Evolutionary conservation across 1,140 invertebrate species (phyloP).

Genomic region (Caenorhabditis latens): DNA sequence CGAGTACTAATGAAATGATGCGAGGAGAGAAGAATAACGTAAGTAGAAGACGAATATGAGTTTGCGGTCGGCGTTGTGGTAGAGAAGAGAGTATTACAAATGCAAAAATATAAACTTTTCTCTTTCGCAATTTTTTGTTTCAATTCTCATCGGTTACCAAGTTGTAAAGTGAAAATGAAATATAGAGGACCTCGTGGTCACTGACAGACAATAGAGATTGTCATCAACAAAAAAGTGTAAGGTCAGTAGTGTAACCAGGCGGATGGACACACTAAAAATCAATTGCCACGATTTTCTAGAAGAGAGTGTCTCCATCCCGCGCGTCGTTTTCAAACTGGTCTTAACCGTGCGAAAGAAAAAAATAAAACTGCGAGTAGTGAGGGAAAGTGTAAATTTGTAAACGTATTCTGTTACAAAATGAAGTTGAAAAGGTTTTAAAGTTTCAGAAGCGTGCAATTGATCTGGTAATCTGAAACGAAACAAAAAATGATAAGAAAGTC

Average conservation of each 20-base stretch:
- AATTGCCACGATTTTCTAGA: not conserved
- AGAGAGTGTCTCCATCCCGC: not conserved
- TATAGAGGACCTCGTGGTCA: not conserved
- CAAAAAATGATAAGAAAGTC: no score
- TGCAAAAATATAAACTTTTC: no score
- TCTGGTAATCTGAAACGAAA: no score
- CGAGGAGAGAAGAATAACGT: not conserved
- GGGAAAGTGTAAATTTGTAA: no score
- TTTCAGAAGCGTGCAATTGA: no score
- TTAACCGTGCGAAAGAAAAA: not conserved
- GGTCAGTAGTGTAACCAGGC: slow-evolving; percentile 7
- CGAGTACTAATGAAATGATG: slow-evolving; percentile 49
- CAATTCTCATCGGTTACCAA: not conserved
- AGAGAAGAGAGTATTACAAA: no score
- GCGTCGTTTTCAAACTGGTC: not conserved
- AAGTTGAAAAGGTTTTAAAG: no score
- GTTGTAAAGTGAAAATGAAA: no score
- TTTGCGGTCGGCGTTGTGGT: not conserved
- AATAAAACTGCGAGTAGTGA: not conserved
- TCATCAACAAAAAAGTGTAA: not conserved
- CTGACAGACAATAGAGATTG: not conserved
- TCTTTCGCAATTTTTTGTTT: not conserved
- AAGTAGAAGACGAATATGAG: not conserved
- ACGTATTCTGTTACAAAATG: no score
- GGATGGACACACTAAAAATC: not conserved